Conservation (phyloP, 2,113 vertebrate genomes). For the Dissostichus mawsoni region DNA sequence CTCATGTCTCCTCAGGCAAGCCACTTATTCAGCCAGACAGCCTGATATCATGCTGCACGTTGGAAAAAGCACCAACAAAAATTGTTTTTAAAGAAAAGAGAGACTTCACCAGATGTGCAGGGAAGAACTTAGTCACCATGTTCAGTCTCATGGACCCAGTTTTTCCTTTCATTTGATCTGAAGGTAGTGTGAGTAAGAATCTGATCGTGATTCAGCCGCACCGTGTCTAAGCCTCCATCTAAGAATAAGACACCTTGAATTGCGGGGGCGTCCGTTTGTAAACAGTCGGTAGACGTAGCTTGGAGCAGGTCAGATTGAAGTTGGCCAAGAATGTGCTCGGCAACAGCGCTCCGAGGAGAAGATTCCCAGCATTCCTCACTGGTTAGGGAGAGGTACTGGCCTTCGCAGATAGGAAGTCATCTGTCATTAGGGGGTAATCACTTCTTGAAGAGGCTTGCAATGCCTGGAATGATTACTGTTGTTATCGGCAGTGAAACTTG, state of each 20-base stretch:
- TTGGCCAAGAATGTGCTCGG: constrained; percentile 67
- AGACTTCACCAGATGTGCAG: constrained; percentile 36
- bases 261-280: constrained; percentile 60
- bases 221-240: constrained; percentile 1
- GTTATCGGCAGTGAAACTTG: constrained; percentile 74
- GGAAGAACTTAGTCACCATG: constrained; percentile 49
- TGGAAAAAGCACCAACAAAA: constrained; percentile 23
- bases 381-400: constrained; percentile 67
- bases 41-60: constrained; percentile 30
- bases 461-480: constrained; percentile 77
- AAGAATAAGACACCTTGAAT: constrained; percentile 59
- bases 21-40: constrained; percentile 46
- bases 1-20: constrained; percentile 63
- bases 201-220: constrained; percentile 13
- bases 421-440: constrained; percentile 78
- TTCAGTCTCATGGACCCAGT: constrained; percentile 17
- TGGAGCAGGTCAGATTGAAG: constrained; percentile 56
- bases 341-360: constrained; percentile 56
- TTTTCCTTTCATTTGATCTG: constrained; percentile 32
- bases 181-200: constrained; percentile 8
- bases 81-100: constrained; percentile 6
- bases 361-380: constrained; percentile 76
- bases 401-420: constrained; percentile 78
- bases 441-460: constrained; percentile 72
- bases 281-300: constrained; percentile 55